Evolutionary conservation across 2,797 vertebrate species (phyloP), one percentile per base, ranked within the genome.

Genomic region (Chloroceryle inda): DNA sequence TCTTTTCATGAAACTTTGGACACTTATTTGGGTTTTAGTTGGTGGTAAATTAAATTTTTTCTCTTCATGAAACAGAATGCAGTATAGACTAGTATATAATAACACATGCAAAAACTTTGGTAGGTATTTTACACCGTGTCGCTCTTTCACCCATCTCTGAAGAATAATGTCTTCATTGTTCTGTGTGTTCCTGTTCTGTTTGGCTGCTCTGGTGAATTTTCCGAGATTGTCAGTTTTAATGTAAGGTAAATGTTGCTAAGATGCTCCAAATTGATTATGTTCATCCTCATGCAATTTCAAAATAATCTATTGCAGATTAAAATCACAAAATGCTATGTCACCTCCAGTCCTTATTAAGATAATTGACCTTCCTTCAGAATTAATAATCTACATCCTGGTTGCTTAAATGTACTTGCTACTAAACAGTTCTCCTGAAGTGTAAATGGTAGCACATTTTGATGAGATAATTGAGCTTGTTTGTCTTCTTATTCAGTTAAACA

Each of bases 281-380:
- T 94, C 85, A 92, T 55, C 76, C 56, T 67, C 53, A 85, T 77
- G 93, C 90, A 68, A 94, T 91, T 87, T 92, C 31, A 84, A 19
- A 95, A 93, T 91, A 96, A 96, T 78, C 53, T 81, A 50, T 84
- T 92, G 82, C 87, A 94, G 67, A 96, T 95, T 94, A 94, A 92
- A 88, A 96, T 96, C 84, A 89, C 27, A 92, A 96, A 97, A 88
- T 84, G 8, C 47, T 92, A 40, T 96, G 89, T 93, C 71, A 85
- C 67, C 71, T 95, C 40, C 44, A 47, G 59, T 93, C 47, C 58
- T 53, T 96, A 94, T 85, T 95, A 92, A 95, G 87, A 72, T 94
- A 92, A 76, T 96, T 94, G 87, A 91, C 58, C 45, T 80, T 58
- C 72, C 62, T 94, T 68, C 50, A 92, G 45, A 97, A 97, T 96